Base-by-base conservation (phyloP, 2,797 vertebrate species). In the Brachymystax lenok region DNA sequence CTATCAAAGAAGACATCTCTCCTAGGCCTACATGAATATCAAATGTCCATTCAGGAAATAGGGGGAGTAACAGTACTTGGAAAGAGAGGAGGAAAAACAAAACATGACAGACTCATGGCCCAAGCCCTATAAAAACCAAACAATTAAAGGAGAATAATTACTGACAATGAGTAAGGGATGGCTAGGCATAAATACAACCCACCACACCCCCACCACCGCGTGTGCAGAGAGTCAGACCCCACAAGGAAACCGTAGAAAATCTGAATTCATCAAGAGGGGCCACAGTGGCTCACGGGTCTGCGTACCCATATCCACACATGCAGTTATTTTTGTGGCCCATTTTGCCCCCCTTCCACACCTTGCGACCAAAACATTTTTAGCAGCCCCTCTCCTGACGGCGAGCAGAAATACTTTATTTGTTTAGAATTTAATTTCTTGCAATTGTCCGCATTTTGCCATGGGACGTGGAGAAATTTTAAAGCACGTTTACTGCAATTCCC, bases 1-100 rank as follows among this genome's bases (percentile, higher is more conserved):
- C 61, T 13, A 74, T 82, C 70, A 69, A 69, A 46, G 66, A 30
- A 74, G 82, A 76, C 51, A 63, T 2, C 51, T 72, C 67, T 61
- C 67, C 17, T 12, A 46, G 40, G 40, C 40, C 40, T 40, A 12
- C 68, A 27, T 2, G 17, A 74, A 0, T 40, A 75, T 46, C 52
- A 75, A 78, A 33, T 14, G 24, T 63, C 35, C 50, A 69, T 19
- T 21, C 12, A 74, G 40, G 40, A 46, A 66, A 30, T 54, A n/a
- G 21, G 30, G 56, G 19, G 27, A 54, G 76, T 17, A 19, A 33
- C 5, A 30, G 51, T 28, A 30, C 1, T 40, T 3, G 28, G 69
- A 28, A n/a, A 14, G 7, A 7, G 71, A 8, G n/a, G 12, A 5
- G 10, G 10, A 46, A 13, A 69, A 17, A 16, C 10, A 10, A 68